A percentile compares a stretch with the other conserved stretches of the same genome.
These are phyloP conservation scores for Hermaeophaga mercurialis DNA, from an alignment of 2,888 invertebrate species.

Conservation along the genomic window DNA sequence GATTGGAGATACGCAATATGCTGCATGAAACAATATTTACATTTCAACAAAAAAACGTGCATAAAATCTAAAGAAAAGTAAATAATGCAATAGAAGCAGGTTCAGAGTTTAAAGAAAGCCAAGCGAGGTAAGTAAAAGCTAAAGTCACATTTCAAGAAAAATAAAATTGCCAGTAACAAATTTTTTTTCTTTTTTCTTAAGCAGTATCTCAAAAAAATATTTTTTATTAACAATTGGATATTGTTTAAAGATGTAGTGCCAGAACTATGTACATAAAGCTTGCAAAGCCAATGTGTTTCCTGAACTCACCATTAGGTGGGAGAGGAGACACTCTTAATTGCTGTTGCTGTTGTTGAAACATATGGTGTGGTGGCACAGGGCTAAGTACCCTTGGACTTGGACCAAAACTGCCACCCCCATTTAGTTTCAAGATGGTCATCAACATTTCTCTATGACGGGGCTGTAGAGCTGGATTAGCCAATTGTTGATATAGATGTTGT, in stretches of 20 bases:
- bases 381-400: slow-evolving; percentile 54
- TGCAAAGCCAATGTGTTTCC: background rate
- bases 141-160: no score
- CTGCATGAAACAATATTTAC: slow-evolving; percentile 64
- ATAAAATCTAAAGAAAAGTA: slow-evolving; percentile 21
- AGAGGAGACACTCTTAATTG: slow-evolving; percentile 67
- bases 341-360: slow-evolving; percentile 59
- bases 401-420: slow-evolving; percentile 49
- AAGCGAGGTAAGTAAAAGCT: slow-evolving; percentile 17
- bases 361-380: slow-evolving; percentile 55
- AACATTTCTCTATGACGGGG: slow-evolving; percentile 75
- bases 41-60: slow-evolving; percentile 11
- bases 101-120: slow-evolving; percentile 22
- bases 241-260: background rate
- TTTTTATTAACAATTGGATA: no score
- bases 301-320: slow-evolving; percentile 63
- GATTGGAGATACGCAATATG: slow-evolving; percentile 73
- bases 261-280: slow-evolving; percentile 1
- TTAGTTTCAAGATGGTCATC: slow-evolving; percentile 68
- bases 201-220: no score
- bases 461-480: slow-evolving; percentile 74
- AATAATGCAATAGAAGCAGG: slow-evolving; percentile 26
- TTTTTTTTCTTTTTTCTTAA: no score
- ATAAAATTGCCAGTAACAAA: no score
- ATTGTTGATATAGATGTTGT: slow-evolving; percentile 76